Evolutionary conservation across 2,888 invertebrate species (phyloP).

Genomic region (Euzetes globulus): DNA sequence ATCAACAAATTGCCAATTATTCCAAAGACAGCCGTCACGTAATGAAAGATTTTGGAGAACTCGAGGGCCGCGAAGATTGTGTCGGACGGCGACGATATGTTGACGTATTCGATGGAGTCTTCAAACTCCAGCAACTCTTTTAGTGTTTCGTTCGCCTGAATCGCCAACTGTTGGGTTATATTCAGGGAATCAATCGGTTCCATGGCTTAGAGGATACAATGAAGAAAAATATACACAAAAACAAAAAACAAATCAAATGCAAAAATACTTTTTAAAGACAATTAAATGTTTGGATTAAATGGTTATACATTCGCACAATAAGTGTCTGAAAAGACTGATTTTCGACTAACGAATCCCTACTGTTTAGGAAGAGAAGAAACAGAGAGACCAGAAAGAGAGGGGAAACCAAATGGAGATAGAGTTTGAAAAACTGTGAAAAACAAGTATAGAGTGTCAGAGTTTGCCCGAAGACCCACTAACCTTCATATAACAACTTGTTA

Average conservation of each 20-base stretch:
- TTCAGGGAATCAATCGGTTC: slow-evolving; percentile 26
- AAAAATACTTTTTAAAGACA: not conserved
- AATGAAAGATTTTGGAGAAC: slow-evolving; percentile 34
- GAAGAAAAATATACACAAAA: not conserved
- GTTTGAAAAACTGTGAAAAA: not conserved
- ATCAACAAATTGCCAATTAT: slow-evolving; percentile 33
- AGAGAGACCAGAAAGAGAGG: not conserved
- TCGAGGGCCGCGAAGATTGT: slow-evolving; percentile 34
- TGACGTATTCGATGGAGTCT: slow-evolving; percentile 28
- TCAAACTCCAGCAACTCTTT: slow-evolving; percentile 35
- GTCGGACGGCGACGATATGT: slow-evolving; percentile 24
- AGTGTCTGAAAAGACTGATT: slow-evolving; percentile 2
- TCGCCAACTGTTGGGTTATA: slow-evolving; percentile 34
- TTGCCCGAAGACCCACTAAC: slow-evolving; percentile 22
- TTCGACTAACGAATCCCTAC: not conserved
- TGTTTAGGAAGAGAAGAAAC: slow-evolving; percentile 1
- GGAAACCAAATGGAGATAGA: slow-evolving; percentile 2
- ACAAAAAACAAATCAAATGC: not conserved
- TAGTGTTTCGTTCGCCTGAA: slow-evolving; percentile 34
- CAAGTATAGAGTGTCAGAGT: not conserved
- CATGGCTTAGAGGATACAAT: not conserved
- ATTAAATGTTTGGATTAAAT: not conserved
- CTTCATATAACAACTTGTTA: slow-evolving; percentile 19
- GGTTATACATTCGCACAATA: slow-evolving; percentile 3
- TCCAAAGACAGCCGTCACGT: slow-evolving; percentile 31